phyloP scores from a whole-genome alignment of 2,888 invertebrate genomes.

The Nineta flava region DNA sequence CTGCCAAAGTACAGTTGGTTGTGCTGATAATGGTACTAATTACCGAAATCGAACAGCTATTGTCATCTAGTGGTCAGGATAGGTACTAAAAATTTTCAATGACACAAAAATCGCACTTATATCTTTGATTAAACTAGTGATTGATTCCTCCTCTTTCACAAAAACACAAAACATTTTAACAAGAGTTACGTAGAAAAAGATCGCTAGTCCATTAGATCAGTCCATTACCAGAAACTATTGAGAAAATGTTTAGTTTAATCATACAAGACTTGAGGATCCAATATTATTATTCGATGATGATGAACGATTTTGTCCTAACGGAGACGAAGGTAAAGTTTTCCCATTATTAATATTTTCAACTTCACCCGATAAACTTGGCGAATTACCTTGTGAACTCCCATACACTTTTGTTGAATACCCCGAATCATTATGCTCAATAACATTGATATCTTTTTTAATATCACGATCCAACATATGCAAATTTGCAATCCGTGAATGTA shows the following conservation, averaged over 20 bases:
- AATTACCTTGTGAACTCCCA: conserved; percentile 60
- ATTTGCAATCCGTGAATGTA: conserved; percentile 6
- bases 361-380: conserved; percentile 50
- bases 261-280: conserved; percentile 52
- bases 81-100: too few species aligned
- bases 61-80: too few species aligned
- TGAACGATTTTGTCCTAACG: conserved; percentile 17
- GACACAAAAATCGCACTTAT: too few species aligned
- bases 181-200: too few species aligned
- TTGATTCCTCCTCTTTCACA: too few species aligned
- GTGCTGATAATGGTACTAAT: too few species aligned
- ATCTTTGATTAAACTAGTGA: too few species aligned
- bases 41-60: too few species aligned
- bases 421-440: conserved; percentile 66
- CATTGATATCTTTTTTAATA: conserved; percentile 25
- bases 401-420: conserved; percentile 74
- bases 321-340: conserved; percentile 17
- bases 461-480: conserved; percentile 7
- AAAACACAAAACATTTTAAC: too few species aligned
- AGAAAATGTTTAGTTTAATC: conserved; percentile 11
- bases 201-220: too few species aligned
- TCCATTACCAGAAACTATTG: too few species aligned
- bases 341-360: neutral
- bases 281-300: conserved; percentile 20
- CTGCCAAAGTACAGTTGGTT: too few species aligned